A percentile compares a stretch with the other conserved stretches of the same genome.
Conservation (phyloP, 2,888 invertebrate genomes). For the Sialis lutaria region DNA sequence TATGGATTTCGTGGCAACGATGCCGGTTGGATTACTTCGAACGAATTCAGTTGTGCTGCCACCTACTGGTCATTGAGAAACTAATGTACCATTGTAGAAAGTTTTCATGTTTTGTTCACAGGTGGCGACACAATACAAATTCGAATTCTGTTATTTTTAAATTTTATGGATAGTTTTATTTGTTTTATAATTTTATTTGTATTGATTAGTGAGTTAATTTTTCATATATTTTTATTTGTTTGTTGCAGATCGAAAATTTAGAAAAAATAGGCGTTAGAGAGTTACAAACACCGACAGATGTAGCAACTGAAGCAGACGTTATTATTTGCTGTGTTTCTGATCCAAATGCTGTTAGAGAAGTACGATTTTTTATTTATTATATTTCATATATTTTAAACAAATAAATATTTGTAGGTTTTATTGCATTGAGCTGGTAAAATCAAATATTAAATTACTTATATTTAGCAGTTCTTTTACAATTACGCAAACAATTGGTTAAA, state of each 20-base stretch:
- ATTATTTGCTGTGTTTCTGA: conserved; percentile 93
- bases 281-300: conserved; percentile 81
- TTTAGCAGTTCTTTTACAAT: not conserved
- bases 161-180: not conserved
- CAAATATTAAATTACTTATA: not conserved
- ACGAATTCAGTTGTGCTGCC: too few relatives aligned
- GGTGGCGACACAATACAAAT: too few relatives aligned
- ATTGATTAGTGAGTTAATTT: not conserved
- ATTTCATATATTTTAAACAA: too few relatives aligned
- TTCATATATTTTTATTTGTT: conserved; percentile 9
- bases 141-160: too few relatives aligned
- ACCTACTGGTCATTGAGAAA: too few relatives aligned
- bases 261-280: conserved; percentile 72
- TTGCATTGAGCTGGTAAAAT: too few relatives aligned
- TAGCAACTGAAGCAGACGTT: conserved; percentile 79
- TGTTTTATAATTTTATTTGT: not conserved
- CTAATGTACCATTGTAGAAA: too few relatives aligned
- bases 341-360: conserved; percentile 85
- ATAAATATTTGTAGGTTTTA: too few relatives aligned
- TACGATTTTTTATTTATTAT: conserved; percentile 25
- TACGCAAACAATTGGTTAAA: not conserved
- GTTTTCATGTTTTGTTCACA: too few relatives aligned
- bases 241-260: conserved; percentile 63
- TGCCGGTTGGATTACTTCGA: too few relatives aligned
- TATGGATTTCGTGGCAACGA: too few relatives aligned